Evolutionary conservation across 2,888 invertebrate species (phyloP).

Genomic region (Drosophila tripunctata): DNA sequence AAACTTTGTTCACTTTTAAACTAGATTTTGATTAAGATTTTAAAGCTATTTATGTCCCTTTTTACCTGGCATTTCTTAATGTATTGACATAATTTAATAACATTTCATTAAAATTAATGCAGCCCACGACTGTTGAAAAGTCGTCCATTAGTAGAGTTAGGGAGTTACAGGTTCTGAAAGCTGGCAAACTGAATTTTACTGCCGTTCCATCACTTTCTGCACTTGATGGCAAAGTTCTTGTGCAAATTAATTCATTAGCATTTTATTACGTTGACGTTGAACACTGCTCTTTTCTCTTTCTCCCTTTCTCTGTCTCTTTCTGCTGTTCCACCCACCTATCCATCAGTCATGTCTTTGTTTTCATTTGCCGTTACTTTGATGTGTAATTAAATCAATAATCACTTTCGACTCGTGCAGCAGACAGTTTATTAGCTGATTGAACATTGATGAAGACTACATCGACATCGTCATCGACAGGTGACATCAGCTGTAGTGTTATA

Average conservation of each 20-base stretch:
- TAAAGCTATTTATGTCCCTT: too few relatives aligned
- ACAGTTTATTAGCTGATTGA: constrained; percentile 56
- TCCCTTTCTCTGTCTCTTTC: too few relatives aligned
- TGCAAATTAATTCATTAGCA: constrained; percentile 76
- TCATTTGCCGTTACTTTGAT: constrained; percentile 61
- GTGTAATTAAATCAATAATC: constrained; percentile 79
- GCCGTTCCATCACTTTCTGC: constrained; percentile 13
- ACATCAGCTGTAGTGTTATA: neutral
- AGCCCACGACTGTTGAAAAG: constrained; percentile 13
- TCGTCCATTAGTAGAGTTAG: neutral
- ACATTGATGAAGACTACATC: neutral
- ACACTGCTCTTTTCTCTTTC: constrained; percentile 1
- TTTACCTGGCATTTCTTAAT: too few relatives aligned
- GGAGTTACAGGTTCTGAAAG: neutral
- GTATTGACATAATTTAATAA: constrained; percentile 63
- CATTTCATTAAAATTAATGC: constrained; percentile 58
- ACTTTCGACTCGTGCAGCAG: constrained; percentile 43
- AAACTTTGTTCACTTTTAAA: too few relatives aligned
- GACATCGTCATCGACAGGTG: neutral
- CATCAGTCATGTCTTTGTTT: constrained; percentile 27
- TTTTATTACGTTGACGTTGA: constrained; percentile 66
- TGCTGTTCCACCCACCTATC: neutral
- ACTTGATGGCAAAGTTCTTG: constrained; percentile 61
- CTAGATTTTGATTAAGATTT: too few relatives aligned
- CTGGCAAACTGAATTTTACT: neutral